Conservation (phyloP, 2,797 vertebrate species). For the Pyrocephalus nanus region DNA sequence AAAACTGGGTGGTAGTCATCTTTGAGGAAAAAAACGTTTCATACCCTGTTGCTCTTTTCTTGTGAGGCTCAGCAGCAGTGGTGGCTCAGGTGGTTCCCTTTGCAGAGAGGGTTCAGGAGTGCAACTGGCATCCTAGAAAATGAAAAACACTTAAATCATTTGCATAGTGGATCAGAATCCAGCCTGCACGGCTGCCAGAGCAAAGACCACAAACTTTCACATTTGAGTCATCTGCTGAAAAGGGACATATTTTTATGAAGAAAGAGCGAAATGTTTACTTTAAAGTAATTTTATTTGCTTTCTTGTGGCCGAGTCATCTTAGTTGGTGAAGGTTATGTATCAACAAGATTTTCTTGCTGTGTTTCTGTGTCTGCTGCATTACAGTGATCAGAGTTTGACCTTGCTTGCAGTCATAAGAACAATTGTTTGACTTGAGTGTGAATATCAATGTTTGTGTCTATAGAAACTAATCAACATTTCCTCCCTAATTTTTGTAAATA, state of each 20-base stretch:
- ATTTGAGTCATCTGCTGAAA: conserved; percentile 54
- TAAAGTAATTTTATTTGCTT: conserved; percentile 19
- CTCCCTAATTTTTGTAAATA: conserved; percentile 35
- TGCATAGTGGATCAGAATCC: conserved; percentile 42
- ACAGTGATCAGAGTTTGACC: background rate
- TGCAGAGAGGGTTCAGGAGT: background rate
- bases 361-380: background rate
- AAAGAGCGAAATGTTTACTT: conserved; percentile 18
- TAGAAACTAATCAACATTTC: conserved; percentile 48
- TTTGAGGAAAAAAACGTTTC: background rate
- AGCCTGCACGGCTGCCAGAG: background rate
- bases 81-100: background rate
- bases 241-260: conserved; percentile 21
- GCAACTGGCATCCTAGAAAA: conserved; percentile 24
- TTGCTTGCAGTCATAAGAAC: background rate
- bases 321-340: background rate
- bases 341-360: background rate
- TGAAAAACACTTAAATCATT: conserved; percentile 29
- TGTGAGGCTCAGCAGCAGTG: background rate
- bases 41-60: background rate
- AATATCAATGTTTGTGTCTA: conserved; percentile 8
- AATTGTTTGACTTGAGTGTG: conserved; percentile 9
- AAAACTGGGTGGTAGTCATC: background rate
- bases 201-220: conserved; percentile 47
- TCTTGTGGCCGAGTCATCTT: background rate